Base-by-base conservation (phyloP, 2,113 vertebrate species). In the Sinocyclocheilus rhinocerous region DNA sequence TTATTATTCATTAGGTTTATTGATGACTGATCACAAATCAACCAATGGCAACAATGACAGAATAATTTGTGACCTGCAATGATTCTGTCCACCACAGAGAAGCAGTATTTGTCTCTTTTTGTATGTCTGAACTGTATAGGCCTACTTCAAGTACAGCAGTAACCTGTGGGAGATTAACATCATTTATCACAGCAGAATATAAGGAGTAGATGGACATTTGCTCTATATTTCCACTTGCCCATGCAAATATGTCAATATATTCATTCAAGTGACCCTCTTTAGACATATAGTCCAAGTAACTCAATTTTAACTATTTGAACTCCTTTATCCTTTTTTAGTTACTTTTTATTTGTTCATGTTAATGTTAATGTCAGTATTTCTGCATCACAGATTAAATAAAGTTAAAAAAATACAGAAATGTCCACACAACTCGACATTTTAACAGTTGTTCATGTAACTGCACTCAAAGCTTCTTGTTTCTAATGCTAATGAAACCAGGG, bases 21-120 rank as follows among this genome's bases (percentile, higher is more conserved):
- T 50, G 22, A 48, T n/a, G 22, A 50, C n/a, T 76, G 73, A 76
- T 50, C 45, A 36, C 29, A 36, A 69, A 45, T 45, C 24, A 33
- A 69, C 20, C 5, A 61, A 29, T 79, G 4, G 24, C 61, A n/a
- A 26, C 13, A 63, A 4, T 24, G 61, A 65, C 11, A 65, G n/a
- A 65, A 4, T 63, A 5, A 24, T 33, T 77, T 69, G 8, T 77
- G 24, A 70, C 39, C 36, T 70, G 57, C 77, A 83, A 39, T 87
- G 33, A 59, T 24, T 6, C 59, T 1, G 6, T 78, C 29, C 15
- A 79, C 61, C 86, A 84, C 81, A 84, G 9, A 15, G 52, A 16
- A 36, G 75, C 39, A 61, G 63, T 78, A 22, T 87, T 77, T 42
- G 5, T 57, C 69, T 76, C 15, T 45, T 81, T 16, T 13, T 50